Evolutionary conservation across 2,888 invertebrate species (phyloP), one percentile per base, ranked within the genome.

Genomic region (Clistopyga incitator): DNA sequence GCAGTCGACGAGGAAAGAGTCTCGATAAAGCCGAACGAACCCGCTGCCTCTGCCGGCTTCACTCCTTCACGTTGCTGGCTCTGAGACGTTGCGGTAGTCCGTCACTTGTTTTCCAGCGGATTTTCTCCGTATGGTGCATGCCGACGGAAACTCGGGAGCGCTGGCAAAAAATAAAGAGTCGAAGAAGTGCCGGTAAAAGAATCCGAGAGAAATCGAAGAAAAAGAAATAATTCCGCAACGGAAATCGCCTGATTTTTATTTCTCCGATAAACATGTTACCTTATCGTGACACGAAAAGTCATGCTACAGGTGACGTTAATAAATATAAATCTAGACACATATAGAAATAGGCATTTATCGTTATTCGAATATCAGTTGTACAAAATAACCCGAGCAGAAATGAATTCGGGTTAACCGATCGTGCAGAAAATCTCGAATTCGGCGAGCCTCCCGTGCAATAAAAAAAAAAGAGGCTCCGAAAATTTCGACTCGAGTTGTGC

Each of bases 81-180:
- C 52, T 18, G 74, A 47, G 83, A 76, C 83, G 67, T 82, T 83
- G 79, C 79, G 76, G 72, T 83, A 80, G 83, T 83, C 79, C 76
- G 76, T 83, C 72, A 83, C 76, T 78, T 75, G 74, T 79, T 75
- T 80, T 68, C 67, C 67, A 64, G 15, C 79, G 83, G 83, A 83
- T 83, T 83, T 83, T 76, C 56, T 47, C 52, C 71, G 23, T 64
- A 61, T 18, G 42, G 10, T 47, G 47, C 74, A 59, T 45, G 56
- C 29, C 45, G 50, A 23, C 59, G 34, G 38, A 38, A 42, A 47
- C 68, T 59, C 42, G 25, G 25, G 29, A 65, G 56, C 50, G 20
- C 38, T 11, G 56, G 25, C 13, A 59, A n/a, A 61, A 70, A 20
- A 72, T 15, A 29, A 13, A n/a, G n/a, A 74, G 23, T 52, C 15